phyloP scores from a whole-genome alignment of 2,888 invertebrate species.

The Lampropteryx suffumata region DNA sequence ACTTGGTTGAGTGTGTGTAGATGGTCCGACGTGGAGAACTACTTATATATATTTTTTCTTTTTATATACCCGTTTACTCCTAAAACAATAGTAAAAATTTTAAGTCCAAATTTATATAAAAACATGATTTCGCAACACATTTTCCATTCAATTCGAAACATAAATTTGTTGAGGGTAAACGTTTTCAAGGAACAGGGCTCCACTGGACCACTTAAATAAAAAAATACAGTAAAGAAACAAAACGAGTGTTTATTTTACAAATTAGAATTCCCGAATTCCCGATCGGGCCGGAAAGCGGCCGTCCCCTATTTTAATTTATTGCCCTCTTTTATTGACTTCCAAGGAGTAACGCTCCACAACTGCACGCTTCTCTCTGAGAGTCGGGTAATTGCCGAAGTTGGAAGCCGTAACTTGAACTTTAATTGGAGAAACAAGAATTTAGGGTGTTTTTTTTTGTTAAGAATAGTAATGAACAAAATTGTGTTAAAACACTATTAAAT shows the following conservation, averaged over 20 bases:
- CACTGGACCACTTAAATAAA: neutral
- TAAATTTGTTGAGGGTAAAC: no score
- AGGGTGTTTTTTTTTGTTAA: neutral
- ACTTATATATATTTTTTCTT: no score
- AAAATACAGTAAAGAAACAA: neutral
- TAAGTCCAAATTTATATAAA: no score
- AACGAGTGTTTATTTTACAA: conserved; percentile 10
- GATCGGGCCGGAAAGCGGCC: conserved; percentile 5
- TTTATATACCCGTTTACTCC: no score
- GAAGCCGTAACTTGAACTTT: conserved; percentile 15
- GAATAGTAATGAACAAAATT: no score
- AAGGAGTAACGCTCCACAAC: conserved; percentile 38
- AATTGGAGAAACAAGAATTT: conserved; percentile 16
- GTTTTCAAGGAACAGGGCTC: no score
- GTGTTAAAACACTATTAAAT: no score
- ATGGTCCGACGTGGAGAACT: no score
- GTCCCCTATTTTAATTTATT: conserved; percentile 45
- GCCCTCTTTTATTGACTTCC: conserved; percentile 35
- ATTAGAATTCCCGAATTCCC: conserved; percentile 9
- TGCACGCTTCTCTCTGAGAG: conserved; percentile 42
- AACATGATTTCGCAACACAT: no score
- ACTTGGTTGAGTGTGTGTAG: no score
- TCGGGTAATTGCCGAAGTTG: conserved; percentile 48
- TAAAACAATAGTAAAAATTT: no score
- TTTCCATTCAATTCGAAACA: no score